Conservation (phyloP, 2,113 vertebrate genomes). For the Prolemur simus region DNA sequence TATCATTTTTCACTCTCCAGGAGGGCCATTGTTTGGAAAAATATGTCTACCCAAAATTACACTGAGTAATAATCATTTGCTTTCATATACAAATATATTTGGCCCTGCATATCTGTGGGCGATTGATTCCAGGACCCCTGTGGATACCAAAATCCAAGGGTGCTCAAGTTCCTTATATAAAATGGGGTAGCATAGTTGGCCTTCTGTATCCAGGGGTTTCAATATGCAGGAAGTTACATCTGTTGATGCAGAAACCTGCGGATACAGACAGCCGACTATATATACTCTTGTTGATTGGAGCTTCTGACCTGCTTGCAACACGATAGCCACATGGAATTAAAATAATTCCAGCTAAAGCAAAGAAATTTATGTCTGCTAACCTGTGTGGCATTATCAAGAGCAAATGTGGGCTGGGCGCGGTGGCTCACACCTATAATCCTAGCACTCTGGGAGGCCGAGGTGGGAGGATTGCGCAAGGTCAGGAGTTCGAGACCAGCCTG, state of each 20-base stretch:
- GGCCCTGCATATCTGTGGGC: background rate
- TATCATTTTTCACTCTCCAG: background rate
- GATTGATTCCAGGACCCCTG: background rate
- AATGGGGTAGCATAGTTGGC: background rate
- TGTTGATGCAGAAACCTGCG: background rate
- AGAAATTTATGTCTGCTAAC: background rate
- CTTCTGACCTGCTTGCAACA: background rate
- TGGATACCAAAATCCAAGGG: background rate
- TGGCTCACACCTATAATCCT: too few relatives aligned
- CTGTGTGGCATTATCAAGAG: background rate
- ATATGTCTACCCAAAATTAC: background rate
- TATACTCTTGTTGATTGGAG: background rate
- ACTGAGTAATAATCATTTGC: background rate
- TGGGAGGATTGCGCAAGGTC: too few relatives aligned
- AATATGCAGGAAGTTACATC: background rate
- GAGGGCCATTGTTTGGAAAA: background rate
- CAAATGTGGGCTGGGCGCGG: too few relatives aligned
- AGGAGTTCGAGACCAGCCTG: too few relatives aligned
- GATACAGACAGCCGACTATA: background rate
- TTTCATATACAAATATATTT: background rate
- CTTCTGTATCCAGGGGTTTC: background rate
- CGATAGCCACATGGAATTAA: background rate
- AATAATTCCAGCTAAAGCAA: background rate
- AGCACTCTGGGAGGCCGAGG: too few relatives aligned
- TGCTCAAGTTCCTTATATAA: background rate